A percentile compares a stretch with the other conserved stretches of the same genome.
phyloP scores from a whole-genome alignment of 2,113 vertebrate species.

The rat (Rattus norvegicus) region DNA sequence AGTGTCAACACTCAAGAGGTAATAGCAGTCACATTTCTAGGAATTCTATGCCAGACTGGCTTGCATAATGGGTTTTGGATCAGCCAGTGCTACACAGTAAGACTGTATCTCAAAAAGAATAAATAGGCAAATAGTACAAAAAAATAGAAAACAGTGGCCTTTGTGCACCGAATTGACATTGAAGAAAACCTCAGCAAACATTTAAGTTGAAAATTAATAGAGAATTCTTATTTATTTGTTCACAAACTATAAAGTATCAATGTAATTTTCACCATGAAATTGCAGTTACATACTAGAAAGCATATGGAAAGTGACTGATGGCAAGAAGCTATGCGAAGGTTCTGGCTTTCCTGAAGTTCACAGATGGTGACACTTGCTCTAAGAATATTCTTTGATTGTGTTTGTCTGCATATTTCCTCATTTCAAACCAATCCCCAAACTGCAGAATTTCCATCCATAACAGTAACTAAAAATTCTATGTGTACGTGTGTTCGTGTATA shows the following conservation, averaged over 20 bases:
- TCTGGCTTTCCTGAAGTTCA: neutral
- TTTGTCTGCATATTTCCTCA: neutral
- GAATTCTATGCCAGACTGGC: neutral
- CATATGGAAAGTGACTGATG: neutral
- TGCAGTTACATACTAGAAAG: neutral
- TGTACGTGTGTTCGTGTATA: neutral
- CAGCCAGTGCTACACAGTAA: neutral
- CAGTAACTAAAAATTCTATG: neutral
- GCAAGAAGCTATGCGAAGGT: neutral
- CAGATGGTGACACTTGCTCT: neutral
- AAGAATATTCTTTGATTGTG: neutral
- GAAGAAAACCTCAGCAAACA: neutral
- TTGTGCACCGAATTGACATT: neutral
- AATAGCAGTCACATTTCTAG: neutral
- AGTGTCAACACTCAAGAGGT: neutral
- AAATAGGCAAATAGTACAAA: neutral
- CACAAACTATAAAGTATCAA: neutral
- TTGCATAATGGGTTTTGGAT: neutral
- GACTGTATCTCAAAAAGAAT: neutral
- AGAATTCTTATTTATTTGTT: neutral
- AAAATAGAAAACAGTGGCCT: neutral
- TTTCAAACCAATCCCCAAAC: neutral
- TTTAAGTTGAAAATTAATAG: slow-evolving; percentile 2
- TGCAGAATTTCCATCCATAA: neutral
- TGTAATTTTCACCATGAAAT: neutral